Evolutionary conservation across 2,888 invertebrate species (phyloP).

Genomic region (Epinotia bilunana): DNA sequence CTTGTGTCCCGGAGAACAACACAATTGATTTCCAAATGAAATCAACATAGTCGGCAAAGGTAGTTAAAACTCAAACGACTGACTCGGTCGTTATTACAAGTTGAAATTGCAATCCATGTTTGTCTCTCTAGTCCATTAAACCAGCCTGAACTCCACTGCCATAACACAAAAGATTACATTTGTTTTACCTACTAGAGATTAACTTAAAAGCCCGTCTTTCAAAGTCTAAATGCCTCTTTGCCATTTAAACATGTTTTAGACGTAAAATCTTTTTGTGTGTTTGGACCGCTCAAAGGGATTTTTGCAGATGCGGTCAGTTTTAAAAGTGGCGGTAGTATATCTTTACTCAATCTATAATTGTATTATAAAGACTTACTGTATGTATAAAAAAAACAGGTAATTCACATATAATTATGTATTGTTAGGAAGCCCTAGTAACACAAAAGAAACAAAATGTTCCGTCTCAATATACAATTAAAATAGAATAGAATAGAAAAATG

Average conservation of each 20-base stretch:
- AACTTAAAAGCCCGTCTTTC: conserved; percentile 38
- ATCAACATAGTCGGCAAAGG: not conserved
- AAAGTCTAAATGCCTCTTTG: conserved; percentile 32
- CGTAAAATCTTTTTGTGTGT: conserved; percentile 31
- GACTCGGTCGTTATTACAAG: not conserved
- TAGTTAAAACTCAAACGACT: conserved; percentile 1
- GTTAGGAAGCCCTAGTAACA: too few relatives aligned
- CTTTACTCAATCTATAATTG: too few relatives aligned
- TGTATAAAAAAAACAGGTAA: too few relatives aligned
- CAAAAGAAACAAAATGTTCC: too few relatives aligned
- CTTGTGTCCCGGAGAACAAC: too few relatives aligned
- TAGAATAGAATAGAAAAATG: too few relatives aligned
- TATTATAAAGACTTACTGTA: too few relatives aligned
- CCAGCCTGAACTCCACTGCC: conserved; percentile 16
- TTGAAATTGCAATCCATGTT: conserved; percentile 7
- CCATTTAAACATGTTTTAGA: conserved; percentile 38
- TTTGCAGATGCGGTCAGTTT: not conserved
- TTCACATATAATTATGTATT: too few relatives aligned
- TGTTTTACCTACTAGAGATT: conserved; percentile 38
- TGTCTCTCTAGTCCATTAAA: conserved; percentile 12
- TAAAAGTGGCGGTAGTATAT: not conserved
- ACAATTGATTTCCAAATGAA: not conserved
- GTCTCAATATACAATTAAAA: too few relatives aligned
- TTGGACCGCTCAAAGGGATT: not conserved
- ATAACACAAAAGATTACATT: conserved; percentile 30